Percentiles rank a stretch among this genome's conserved stretches.
phyloP scores from a whole-genome alignment of 1,140 invertebrate genomes.

The Pissodes strobi region DNA sequence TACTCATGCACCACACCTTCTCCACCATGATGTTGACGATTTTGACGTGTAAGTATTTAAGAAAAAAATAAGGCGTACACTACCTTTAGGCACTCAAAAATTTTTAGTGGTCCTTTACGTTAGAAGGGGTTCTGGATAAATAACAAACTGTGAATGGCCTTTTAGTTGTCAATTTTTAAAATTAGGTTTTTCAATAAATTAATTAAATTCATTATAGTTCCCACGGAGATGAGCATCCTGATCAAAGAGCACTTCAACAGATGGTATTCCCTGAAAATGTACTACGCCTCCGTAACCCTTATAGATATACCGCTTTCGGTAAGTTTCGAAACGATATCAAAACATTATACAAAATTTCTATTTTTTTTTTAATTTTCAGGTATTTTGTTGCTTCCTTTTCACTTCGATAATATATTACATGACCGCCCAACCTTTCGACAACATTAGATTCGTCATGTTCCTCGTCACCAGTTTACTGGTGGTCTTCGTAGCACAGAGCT shows the following conservation, averaged over 20 bases:
- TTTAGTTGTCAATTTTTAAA: too few relatives aligned
- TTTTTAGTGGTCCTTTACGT: too few relatives aligned
- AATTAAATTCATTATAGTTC: constrained; percentile 66
- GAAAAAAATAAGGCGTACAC: too few relatives aligned
- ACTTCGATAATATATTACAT: constrained; percentile 82
- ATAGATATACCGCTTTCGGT: constrained; percentile 79
- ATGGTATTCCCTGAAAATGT: constrained; percentile 94
- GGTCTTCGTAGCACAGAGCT: constrained; percentile 86
- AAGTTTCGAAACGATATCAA: too few relatives aligned
- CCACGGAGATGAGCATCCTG: constrained; percentile 87
- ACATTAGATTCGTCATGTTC: constrained; percentile 80
- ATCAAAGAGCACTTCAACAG: constrained; percentile 93
- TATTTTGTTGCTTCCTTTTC: constrained; percentile 76
- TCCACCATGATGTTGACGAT: constrained; percentile 78
- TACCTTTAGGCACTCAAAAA: too few relatives aligned
- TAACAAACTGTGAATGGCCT: too few relatives aligned
- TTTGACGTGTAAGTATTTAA: constrained; percentile 74
- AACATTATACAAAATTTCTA: too few relatives aligned
- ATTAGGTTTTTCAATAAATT: too few relatives aligned
- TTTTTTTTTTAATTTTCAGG: constrained; percentile 40
- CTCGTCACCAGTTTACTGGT: constrained; percentile 77
- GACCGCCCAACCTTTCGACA: constrained; percentile 81
- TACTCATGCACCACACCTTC: constrained; percentile 68
- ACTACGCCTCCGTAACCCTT: constrained; percentile 85
- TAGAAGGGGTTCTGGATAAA: too few relatives aligned